Base-by-base conservation (phyloP, 2,113 vertebrate genomes). In the Tautogolabrus adspersus region DNA sequence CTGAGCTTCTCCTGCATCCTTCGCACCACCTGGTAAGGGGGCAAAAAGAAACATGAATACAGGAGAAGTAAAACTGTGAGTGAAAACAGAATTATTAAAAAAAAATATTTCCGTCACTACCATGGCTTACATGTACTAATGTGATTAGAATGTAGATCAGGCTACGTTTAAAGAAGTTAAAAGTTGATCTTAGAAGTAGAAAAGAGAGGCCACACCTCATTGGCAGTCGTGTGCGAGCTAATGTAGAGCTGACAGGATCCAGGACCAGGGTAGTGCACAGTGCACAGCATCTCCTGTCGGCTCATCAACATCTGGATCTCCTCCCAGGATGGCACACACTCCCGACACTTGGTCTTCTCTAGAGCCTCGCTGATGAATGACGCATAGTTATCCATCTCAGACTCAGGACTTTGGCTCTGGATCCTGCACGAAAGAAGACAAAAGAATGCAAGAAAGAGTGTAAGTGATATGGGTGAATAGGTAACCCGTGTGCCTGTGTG, bases 201-300 rank as follows among this genome's bases (percentile, higher is more conserved):
- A 60, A 74, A 58, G 59, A 22, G 75, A 6, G 92, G 82, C 38
- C 77, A 82, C 75, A 99, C 98, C 97, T 99, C 97, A 75, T 95
- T 95, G 0, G 96, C 96, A 0, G 97, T 98, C 18, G 97, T 97
- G 91, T 99, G 96, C 23, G 97, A 98, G 87, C 95, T 96, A 90
- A 99, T 96, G 91, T 96, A 93, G 81, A 99, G 94, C 0, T 94
- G 94, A 88, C 97, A 97, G 87, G 95, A 93, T 0, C 96, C 94
- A 0, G 95, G 94, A 7, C 97, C 97, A 0, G 97, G 96, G 83
- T 97, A 97, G 90, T 97, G 95, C 72, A 97, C 95, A 0, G 94
- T 96, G 86, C 96, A 97, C 75, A 95, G 72, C 93, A 98, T 94
- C 90, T 97, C 96, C 84, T 97, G 96, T 47, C 96, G 86, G 61